phyloP scores from a whole-genome alignment of 2,797 vertebrate genomes.

The Acomys russatus region DNA sequence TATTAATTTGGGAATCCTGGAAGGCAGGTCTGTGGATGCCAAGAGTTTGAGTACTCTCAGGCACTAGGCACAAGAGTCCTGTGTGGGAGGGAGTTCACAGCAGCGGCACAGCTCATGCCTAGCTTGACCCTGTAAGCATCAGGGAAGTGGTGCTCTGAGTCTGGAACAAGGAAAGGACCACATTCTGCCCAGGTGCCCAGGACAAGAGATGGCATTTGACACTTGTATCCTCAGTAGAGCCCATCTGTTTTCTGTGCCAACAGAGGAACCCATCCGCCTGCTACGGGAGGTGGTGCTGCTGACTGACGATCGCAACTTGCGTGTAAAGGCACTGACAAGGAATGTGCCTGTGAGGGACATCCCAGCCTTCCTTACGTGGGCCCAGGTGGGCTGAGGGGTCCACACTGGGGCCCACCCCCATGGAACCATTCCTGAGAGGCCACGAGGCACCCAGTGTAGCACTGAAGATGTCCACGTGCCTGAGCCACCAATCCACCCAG shows the following conservation, averaged over 20 bases:
- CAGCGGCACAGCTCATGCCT: neutral
- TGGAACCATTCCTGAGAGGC: constrained; percentile 83
- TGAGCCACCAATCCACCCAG: constrained; percentile 87
- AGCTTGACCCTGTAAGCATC: neutral
- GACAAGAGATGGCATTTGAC: neutral
- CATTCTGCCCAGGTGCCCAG: neutral
- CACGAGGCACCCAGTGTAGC: constrained; percentile 77
- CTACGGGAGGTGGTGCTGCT: constrained; percentile 97
- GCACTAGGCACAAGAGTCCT: neutral
- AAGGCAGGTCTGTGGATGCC: neutral
- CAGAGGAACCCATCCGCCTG: constrained; percentile 95
- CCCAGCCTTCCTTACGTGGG: constrained; percentile 97
- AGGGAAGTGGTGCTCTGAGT: neutral
- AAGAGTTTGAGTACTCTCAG: neutral
- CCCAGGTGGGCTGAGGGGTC: constrained; percentile 92
- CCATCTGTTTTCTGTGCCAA: constrained; percentile 78
- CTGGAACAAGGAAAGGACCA: neutral
- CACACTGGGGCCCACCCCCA: constrained; percentile 74
- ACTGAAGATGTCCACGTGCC: constrained; percentile 81
- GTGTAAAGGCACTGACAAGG: constrained; percentile 97
- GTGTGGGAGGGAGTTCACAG: neutral
- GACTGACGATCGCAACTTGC: constrained; percentile 98
- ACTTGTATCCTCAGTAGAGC: neutral
- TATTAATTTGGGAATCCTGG: neutral
- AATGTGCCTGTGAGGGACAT: constrained; percentile 98